Base-by-base conservation (phyloP, 2,797 vertebrate species). In the Karalla daura region DNA sequence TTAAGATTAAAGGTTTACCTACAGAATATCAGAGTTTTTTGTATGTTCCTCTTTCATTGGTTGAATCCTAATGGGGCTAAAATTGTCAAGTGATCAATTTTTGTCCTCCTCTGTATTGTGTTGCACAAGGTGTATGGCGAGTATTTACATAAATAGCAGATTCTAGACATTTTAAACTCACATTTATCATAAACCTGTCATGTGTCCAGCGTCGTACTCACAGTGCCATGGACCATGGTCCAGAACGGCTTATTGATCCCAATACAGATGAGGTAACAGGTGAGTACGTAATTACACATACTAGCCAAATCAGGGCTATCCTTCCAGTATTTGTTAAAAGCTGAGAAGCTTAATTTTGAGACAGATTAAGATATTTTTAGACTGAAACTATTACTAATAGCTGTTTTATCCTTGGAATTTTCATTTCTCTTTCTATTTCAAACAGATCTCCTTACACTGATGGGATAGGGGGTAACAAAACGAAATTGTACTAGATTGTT, bases 181-280 rank as follows among this genome's bases (percentile, higher is more conserved):
- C 4, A 10, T 65, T 61, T 0, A n/a, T 32, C 10, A n/a, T 70
- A 5, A 25, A 41, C 18, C 7, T 45, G 4, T 56, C 12, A 11
- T 61, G 14, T 79, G 28, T 69, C 7, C 32, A 85, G 98, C 94
- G 92, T 0, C 93, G 90, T 61, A 93, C 94, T 82, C 85, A 95
- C 70, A 94, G 96, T 0, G 92, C 92, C 52, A 80, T 99, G 41
- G 96, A 98, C 54, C 93, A 91, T 0, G 95, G 96, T 15, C 46
- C 96, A 63, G 92, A 98, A 13, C 93, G 95, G 1, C 96, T 94
- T 4, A 91, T 92, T 4, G 93, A 98, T 53, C 95, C 96, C 3
- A 95, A 80, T 62, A 76, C 82, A 76, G 92, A 91, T 5, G 94
- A 97, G 98, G 97, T 99, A 96, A 96, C 91, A 91, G 96, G 96